Evolutionary conservation across 2,797 vertebrate species (phyloP).

Genomic region (Borostomias antarcticus): DNA sequence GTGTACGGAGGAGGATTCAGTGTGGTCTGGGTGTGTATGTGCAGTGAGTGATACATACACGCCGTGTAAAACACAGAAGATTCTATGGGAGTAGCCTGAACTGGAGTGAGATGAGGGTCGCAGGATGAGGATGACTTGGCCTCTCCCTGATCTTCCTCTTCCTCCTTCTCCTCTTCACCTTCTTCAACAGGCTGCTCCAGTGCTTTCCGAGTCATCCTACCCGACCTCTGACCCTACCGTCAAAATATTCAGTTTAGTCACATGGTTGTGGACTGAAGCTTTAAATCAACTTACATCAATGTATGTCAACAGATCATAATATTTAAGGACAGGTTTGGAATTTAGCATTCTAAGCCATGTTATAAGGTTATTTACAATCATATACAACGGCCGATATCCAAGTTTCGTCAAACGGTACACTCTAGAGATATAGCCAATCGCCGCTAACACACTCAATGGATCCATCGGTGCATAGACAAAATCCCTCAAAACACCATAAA

Average conservation of each 20-base stretch:
- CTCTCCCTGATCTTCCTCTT: conserved; percentile 67
- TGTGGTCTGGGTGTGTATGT: conserved; percentile 59
- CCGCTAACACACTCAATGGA: too few relatives aligned
- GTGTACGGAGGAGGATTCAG: conserved; percentile 7
- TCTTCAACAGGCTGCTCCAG: conserved; percentile 63
- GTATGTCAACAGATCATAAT: too few relatives aligned
- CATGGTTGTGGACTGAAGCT: too few relatives aligned
- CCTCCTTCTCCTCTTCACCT: conserved; percentile 33
- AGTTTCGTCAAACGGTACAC: too few relatives aligned
- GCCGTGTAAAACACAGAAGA: conserved; percentile 85
- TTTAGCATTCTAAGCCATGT: too few relatives aligned
- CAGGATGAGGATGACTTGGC: conserved; percentile 80
- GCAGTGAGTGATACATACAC: conserved; percentile 94
- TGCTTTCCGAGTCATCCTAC: conserved; percentile 75
- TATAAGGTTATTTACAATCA: too few relatives aligned
- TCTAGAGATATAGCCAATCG: too few relatives aligned
- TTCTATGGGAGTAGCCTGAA: conserved; percentile 83
- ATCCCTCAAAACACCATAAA: too few relatives aligned
- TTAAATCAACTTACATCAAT: neutral
- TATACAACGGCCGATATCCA: too few relatives aligned
- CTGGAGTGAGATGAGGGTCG: conserved; percentile 90
- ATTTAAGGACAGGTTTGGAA: too few relatives aligned
- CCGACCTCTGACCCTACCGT: conserved; percentile 80
- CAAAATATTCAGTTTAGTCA: conserved; percentile 22
- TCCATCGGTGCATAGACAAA: too few relatives aligned